Evolutionary conservation across 2,113 vertebrate species (phyloP).

Genomic region (Piprites chloris): DNA sequence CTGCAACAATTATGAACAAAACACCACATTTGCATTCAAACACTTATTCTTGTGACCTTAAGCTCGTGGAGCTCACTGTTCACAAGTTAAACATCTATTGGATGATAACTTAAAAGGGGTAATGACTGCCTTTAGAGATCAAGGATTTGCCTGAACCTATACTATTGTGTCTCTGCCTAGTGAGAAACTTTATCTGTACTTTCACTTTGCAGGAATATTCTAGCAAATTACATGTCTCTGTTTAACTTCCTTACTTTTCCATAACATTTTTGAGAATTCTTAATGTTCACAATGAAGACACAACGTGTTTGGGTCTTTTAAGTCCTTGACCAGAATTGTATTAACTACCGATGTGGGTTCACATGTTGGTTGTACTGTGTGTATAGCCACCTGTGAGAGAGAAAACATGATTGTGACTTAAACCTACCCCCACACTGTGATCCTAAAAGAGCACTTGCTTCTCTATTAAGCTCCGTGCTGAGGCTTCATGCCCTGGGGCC

Average conservation of each 20-base stretch:
- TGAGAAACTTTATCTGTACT: not conserved
- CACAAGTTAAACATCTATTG: not conserved
- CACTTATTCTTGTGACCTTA: not conserved
- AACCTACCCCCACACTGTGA: not conserved
- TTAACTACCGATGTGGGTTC: not conserved
- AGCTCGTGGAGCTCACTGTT: not conserved
- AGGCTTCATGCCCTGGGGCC: rapidly evolving
- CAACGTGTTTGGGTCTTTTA: not conserved
- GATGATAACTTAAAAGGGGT: not conserved
- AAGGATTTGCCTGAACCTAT: not conserved
- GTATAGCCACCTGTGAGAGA: not conserved
- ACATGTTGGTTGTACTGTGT: not conserved
- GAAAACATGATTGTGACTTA: not conserved
- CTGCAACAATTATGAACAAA: not conserved
- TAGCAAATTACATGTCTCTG: not conserved
- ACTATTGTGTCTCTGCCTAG: not conserved
- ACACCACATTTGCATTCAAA: not conserved
- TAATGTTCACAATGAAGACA: not conserved
- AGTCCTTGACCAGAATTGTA: not conserved
- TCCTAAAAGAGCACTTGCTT: not conserved
- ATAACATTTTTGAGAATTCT: not conserved
- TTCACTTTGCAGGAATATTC: not conserved
- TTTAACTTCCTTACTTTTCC: not conserved
- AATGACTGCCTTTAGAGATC: not conserved
- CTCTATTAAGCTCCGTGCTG: not conserved